These are phyloP conservation scores for Empidonax traillii DNA, from an alignment of 2,113 vertebrate genomes.

Conservation along the genomic window DNA sequence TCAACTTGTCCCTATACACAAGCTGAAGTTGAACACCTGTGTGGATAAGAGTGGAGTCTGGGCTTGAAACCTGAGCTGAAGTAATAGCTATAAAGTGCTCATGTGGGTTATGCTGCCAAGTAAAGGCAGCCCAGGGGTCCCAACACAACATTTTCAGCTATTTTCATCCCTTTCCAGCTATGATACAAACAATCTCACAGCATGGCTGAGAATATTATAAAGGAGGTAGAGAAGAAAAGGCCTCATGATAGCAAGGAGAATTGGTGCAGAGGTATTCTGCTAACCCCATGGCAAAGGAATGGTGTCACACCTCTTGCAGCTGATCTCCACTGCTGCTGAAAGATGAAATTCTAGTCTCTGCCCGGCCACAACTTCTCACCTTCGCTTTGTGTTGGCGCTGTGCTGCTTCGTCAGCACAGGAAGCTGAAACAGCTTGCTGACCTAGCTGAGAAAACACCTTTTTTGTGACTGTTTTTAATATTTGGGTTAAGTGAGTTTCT, in stretches of 20 bases:
- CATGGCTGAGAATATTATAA: neutral
- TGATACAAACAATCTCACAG: neutral
- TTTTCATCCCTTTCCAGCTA: neutral
- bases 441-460: neutral
- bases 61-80: neutral
- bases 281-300: rapidly evolving
- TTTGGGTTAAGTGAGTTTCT: neutral
- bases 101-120: neutral
- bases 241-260: neutral
- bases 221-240: neutral
- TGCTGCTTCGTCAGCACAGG: neutral
- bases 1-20: neutral
- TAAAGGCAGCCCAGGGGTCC: neutral
- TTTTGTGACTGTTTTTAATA: neutral
- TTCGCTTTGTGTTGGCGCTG: neutral
- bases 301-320: neutral
- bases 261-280: neutral
- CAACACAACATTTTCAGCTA: neutral
- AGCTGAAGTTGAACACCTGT: neutral
- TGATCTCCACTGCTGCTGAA: neutral
- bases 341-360: neutral
- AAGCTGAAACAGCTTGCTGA: neutral
- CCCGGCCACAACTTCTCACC: neutral
- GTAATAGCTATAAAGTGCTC: neutral
- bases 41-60: neutral